Evolutionary conservation across 2,797 vertebrate genomes (phyloP).

Genomic region (Tachyglossus aculeatus): DNA sequence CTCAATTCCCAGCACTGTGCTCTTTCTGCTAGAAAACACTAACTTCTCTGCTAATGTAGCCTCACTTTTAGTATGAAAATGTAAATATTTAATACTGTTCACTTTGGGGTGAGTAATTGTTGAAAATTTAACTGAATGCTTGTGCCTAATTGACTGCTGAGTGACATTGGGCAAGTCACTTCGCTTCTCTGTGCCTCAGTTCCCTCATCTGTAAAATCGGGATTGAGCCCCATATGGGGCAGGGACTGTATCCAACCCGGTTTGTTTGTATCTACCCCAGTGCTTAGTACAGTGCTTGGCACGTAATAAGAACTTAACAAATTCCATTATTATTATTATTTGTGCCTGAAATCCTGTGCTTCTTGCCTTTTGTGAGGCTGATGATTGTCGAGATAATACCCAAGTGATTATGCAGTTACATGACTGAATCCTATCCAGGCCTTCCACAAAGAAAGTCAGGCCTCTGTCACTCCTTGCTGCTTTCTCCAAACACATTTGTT

Average conservation of each 20-base stretch:
- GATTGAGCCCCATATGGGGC: no score
- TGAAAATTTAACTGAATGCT: not conserved
- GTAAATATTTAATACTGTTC: not conserved
- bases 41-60: no score
- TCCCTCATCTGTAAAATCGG: no score
- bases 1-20: no score
- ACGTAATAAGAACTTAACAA: no score
- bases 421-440: not conserved
- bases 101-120: not conserved
- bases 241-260: no score
- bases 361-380: not conserved
- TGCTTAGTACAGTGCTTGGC: no score
- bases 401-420: not conserved
- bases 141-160: not conserved
- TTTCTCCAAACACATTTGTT: not conserved
- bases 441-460: not conserved
- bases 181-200: no score
- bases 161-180: no score
- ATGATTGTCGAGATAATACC: not conserved
- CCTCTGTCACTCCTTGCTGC: not conserved
- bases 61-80: not conserved
- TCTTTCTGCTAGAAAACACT: no score
- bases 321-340: no score
- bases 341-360: not conserved
- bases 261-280: no score